Conservation (phyloP, 1,140 invertebrate genomes). For the Tyrophagus putrescentiae region DNA sequence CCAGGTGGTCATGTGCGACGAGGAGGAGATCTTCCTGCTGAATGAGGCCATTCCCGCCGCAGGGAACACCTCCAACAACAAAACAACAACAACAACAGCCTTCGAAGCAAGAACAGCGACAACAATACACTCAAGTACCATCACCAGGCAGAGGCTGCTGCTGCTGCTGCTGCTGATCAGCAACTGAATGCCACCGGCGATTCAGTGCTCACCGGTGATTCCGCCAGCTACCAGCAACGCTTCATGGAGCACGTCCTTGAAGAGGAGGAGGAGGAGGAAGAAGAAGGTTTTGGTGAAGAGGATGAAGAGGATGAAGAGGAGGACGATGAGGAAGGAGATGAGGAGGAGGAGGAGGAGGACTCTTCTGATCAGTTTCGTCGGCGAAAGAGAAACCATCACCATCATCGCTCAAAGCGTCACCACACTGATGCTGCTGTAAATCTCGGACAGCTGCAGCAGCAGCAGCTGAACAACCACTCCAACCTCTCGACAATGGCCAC, state of each 20-base stretch:
- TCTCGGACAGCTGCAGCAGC: background rate
- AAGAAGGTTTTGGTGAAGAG: background rate
- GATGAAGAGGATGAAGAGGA: constrained; percentile 4
- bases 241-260: constrained; percentile 7
- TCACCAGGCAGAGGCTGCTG: too few relatives aligned
- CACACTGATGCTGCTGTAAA: background rate
- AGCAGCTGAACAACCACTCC: background rate
- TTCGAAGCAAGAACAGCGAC: constrained; percentile 1
- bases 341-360: background rate
- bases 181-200: background rate
- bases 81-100: background rate
- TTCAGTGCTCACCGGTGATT: background rate
- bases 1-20: constrained; percentile 15
- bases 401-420: background rate
- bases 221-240: background rate
- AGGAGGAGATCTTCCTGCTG: constrained; percentile 8
- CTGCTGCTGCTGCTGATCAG: background rate
- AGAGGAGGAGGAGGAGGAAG: constrained; percentile 8
- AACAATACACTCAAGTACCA: constrained; percentile 5
- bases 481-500: constrained; percentile 5
- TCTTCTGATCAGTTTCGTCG: background rate
- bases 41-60: constrained; percentile 8
- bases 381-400: too few relatives aligned
- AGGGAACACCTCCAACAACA: background rate
- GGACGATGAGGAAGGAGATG: background rate